A percentile compares a stretch with the other conserved stretches of the same genome.
These are phyloP conservation scores for Dissostichus mawsoni DNA, from an alignment of 2,113 vertebrate species.

Conservation along the genomic window DNA sequence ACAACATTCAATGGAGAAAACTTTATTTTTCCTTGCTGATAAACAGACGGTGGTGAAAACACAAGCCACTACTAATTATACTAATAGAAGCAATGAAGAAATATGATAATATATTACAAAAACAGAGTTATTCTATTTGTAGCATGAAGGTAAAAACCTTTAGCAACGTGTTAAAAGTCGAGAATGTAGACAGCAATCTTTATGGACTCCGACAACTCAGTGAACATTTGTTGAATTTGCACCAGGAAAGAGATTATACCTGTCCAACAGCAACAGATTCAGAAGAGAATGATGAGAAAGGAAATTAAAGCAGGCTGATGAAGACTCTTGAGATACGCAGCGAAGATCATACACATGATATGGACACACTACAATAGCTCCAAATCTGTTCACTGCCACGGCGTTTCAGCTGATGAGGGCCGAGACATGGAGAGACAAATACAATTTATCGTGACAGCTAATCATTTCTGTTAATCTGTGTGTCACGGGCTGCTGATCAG, in stretches of 20 bases:
- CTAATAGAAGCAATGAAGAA: not conserved
- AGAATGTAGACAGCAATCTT: not conserved
- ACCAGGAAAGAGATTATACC: conserved; percentile 49
- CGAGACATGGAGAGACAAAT: conserved; percentile 62
- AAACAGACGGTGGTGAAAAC: not conserved
- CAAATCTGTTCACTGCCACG: conserved; percentile 30
- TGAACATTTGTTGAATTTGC: conserved; percentile 27
- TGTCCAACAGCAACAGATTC: conserved; percentile 23
- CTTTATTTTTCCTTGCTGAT: not conserved
- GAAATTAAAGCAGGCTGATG: conserved; percentile 71
- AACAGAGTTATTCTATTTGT: not conserved
- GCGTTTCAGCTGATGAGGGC: conserved; percentile 40
- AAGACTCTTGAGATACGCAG: conserved; percentile 58
- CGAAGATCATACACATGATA: conserved; percentile 56
- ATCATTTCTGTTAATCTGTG: conserved; percentile 80
- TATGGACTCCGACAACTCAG: not conserved
- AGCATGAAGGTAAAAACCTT: not conserved
- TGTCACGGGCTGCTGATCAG: conserved; percentile 70
- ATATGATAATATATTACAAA: not conserved
- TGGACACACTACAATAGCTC: conserved; percentile 42
- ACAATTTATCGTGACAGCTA: conserved; percentile 77
- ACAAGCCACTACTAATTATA: not conserved
- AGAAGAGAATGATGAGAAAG: conserved; percentile 49
- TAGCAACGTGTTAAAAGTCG: not conserved
- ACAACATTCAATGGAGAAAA: not conserved